A percentile compares a stretch with the other conserved stretches of the same genome.
These are phyloP conservation scores for Furcula furcula DNA, from an alignment of 2,888 invertebrate species.

Conservation along the genomic window DNA sequence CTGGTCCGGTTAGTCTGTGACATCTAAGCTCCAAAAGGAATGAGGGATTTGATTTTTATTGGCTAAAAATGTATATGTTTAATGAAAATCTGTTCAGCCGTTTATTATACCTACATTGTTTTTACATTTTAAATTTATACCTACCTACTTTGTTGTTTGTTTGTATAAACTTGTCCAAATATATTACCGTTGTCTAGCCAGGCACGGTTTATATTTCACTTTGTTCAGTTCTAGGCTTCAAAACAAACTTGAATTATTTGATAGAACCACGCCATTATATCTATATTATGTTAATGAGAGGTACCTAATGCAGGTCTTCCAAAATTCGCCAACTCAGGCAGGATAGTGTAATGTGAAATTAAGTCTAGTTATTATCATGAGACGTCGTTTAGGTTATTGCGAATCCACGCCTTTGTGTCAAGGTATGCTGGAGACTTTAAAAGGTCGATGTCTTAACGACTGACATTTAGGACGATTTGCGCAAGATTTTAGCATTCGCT, in stretches of 20 bases:
- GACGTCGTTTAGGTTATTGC: conserved; percentile 1
- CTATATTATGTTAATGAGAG: neutral
- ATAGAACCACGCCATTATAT: neutral
- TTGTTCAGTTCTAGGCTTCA: too few species aligned
- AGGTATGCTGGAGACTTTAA: neutral
- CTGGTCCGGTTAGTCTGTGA: too few species aligned
- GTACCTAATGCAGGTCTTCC: neutral
- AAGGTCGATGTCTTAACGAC: neutral
- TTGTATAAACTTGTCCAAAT: too few species aligned
- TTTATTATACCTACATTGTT: too few species aligned
- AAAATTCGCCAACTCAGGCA: neutral
- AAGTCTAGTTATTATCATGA: conserved; percentile 1
- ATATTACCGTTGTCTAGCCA: too few species aligned
- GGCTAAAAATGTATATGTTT: too few species aligned
- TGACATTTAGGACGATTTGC: neutral
- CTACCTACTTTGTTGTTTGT: too few species aligned
- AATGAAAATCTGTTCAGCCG: too few species aligned
- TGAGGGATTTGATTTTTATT: too few species aligned
- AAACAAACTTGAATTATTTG: neutral
- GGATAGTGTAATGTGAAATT: neutral
- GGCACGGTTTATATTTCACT: too few species aligned
- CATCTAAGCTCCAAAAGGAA: too few species aligned
- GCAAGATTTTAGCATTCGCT: neutral
- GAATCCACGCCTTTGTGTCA: neutral
- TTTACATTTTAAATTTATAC: too few species aligned